Conservation (phyloP, 2,113 vertebrate genomes). For the Mesoclemmys tuberculata region DNA sequence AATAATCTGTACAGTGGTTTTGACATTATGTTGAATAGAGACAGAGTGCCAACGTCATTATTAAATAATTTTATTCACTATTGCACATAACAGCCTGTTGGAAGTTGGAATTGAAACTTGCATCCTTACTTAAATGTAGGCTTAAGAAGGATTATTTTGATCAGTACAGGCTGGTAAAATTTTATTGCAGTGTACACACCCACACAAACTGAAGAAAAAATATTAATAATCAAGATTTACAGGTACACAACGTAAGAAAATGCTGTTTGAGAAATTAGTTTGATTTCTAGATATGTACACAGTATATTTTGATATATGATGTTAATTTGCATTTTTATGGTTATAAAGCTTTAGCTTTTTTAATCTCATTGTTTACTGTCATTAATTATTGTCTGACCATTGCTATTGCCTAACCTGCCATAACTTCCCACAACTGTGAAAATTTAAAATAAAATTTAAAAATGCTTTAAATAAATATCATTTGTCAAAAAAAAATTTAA, state of each 20-base stretch:
- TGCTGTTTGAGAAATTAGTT: not conserved
- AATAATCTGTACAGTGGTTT: constrained; percentile 44
- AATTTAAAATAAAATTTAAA: too few species aligned
- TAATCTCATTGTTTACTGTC: not conserved
- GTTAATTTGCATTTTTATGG: not conserved
- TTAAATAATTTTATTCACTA: constrained; percentile 54
- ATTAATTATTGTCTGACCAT: not conserved
- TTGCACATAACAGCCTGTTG: constrained; percentile 6
- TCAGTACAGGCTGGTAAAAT: not conserved
- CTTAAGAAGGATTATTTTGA: not conserved
- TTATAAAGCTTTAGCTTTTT: not conserved
- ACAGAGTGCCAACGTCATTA: constrained; percentile 13
- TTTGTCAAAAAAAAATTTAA: too few species aligned
- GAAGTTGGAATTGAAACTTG: constrained; percentile 36
- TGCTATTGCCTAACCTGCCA: not conserved
- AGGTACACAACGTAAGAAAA: not conserved
- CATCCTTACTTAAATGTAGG: constrained; percentile 43
- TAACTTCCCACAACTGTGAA: too few species aligned
- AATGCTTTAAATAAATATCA: too few species aligned
- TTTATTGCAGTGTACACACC: not conserved
- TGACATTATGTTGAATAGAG: not conserved
- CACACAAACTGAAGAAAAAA: not conserved
- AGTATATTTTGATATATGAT: not conserved
- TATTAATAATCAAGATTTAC: not conserved
- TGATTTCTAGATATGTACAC: not conserved